Evolutionary conservation across 2,113 vertebrate genomes (phyloP).

Genomic region (Odocoileus hemionus): DNA sequence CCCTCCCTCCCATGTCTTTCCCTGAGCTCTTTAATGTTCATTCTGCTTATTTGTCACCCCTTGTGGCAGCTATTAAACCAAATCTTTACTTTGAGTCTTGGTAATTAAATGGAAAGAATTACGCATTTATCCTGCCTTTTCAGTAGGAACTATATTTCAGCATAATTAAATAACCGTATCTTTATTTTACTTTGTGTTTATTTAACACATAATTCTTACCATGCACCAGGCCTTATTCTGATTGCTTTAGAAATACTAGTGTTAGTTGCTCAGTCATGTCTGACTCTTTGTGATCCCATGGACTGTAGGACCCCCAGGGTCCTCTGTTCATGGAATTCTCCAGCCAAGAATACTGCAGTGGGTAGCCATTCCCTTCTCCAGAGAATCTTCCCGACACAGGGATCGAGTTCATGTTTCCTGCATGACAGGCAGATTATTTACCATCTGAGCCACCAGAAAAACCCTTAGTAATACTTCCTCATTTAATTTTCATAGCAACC

Average conservation of each 20-base stretch:
- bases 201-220: slow-evolving; percentile 44
- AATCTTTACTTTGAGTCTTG: slow-evolving; percentile 70
- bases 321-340: not conserved
- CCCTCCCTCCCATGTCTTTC: slow-evolving; percentile 49
- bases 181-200: slow-evolving; percentile 58
- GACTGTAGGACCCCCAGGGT: not conserved
- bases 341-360: not conserved
- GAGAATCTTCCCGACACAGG: not conserved
- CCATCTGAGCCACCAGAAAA: not conserved
- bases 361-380: not conserved
- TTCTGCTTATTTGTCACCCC: slow-evolving; percentile 60
- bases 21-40: slow-evolving; percentile 63
- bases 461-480: not conserved
- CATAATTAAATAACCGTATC: slow-evolving; percentile 57
- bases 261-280: not conserved
- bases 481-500: not conserved
- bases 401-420: not conserved
- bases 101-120: slow-evolving; percentile 71
- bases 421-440: not conserved
- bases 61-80: slow-evolving; percentile 67
- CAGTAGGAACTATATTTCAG: slow-evolving; percentile 62
- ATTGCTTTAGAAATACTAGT: slow-evolving; percentile 20
- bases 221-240: slow-evolving; percentile 11
- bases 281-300: not conserved
- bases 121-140: slow-evolving; percentile 66